Base-by-base conservation (phyloP, 2,113 vertebrate species). In the Puntigrus tetrazona region DNA sequence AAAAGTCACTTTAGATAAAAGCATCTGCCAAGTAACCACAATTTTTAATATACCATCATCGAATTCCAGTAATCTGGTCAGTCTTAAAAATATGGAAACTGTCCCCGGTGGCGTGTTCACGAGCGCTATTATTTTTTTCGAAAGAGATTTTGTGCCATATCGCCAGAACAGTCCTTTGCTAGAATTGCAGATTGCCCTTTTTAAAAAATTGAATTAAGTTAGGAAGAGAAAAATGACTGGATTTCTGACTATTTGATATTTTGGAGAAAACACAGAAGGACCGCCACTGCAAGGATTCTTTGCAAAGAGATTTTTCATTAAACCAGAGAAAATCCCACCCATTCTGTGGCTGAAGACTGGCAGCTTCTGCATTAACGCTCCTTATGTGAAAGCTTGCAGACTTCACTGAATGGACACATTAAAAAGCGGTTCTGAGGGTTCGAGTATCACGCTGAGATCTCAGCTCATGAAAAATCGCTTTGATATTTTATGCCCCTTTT, bases 181-280 rank as follows among this genome's bases (percentile, higher is more conserved):
- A 38, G 59, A 29, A 31, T 29, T 80, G 59, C n/a, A 45, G 78
- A 80, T 65, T 80, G 27, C 8, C 78, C 78, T 45, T 65, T 63
- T n/a, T 43, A 38, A 80, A 80, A 4, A 65, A 80, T 7, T 45
- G 25, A 80, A 31, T 45, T 31, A 2, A 63, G n/a, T 79, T 16
- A 11, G 55, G n/a, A 25, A 20, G 36, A 79, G 36, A 2, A 27
- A 79, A 27, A 79, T 11, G 3, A 3, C 22, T 41, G 7, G 0
- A 16, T 25, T 52, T 22, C 2, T 22, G 16, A 50, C 47, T 6
- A 18, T n/a, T 55, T 27, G 9, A 27, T 74, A 11, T 22, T 34
- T 20, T 55, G 59, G 6, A 9, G 36, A 61, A 27, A 41, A 52
- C 29, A 57, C 70, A 27, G 8, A 31, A 36, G 10, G 75, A 13